A percentile compares a stretch with the other conserved stretches of the same genome.
phyloP scores from a whole-genome alignment of 2,888 invertebrate genomes.

The Eupelmus urozonus region DNA sequence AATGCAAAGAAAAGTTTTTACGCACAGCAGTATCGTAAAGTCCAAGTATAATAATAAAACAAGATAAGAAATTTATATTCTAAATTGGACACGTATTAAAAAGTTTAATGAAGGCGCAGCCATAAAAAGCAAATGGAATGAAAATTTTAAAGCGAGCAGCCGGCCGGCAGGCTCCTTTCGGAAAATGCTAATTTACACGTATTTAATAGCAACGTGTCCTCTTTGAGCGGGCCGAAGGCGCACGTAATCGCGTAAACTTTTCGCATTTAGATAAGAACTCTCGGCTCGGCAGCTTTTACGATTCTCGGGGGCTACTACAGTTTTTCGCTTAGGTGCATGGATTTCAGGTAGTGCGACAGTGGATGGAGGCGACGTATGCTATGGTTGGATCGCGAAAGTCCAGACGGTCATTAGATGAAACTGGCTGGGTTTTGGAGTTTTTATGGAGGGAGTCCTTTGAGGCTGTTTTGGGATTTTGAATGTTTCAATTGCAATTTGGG shows the following conservation, averaged over 20 bases:
- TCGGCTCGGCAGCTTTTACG: conserved; percentile 54
- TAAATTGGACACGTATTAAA: conserved; percentile 56
- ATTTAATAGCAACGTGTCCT: too few species aligned
- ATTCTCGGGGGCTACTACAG: too few species aligned
- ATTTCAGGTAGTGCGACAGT: conserved; percentile 12
- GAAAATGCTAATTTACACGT: conserved; percentile 50
- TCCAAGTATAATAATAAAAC: conserved; percentile 1
- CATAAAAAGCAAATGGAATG: conserved; percentile 48
- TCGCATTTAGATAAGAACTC: conserved; percentile 62
- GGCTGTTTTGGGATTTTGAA: too few species aligned
- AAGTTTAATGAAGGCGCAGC: conserved; percentile 23
- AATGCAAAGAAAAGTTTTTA: too few species aligned
- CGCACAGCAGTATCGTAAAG: background rate
- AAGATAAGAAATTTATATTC: conserved; percentile 41
- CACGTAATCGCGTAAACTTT: conserved; percentile 50
- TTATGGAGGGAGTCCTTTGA: too few species aligned
- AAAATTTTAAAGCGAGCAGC: conserved; percentile 31
- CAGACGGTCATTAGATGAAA: too few species aligned
- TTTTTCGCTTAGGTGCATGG: conserved; percentile 14
- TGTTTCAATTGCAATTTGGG: too few species aligned
- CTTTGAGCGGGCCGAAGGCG: background rate
- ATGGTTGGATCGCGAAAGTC: too few species aligned
- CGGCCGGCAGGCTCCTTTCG: conserved; percentile 32
- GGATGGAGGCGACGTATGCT: too few species aligned
- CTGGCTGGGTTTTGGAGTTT: too few species aligned